Conservation (phyloP, 2,113 vertebrate species). For the Alexandromys fortis region DNA sequence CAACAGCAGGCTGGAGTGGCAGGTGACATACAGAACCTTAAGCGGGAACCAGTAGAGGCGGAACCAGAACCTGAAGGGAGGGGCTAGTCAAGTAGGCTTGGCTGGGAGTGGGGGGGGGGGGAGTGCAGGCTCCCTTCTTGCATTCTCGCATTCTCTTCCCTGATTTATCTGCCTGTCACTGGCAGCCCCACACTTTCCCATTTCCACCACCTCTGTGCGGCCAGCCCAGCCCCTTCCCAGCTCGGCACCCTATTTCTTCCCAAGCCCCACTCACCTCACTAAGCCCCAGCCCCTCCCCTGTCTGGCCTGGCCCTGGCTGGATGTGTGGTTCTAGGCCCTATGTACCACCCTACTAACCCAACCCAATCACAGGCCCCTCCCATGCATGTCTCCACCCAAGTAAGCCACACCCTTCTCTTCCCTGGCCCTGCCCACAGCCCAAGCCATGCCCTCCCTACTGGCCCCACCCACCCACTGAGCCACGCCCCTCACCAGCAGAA, state of each 20-base stretch:
- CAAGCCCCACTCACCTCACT: too few relatives aligned
- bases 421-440: background rate
- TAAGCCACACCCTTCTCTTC: background rate
- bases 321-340: background rate
- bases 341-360: background rate
- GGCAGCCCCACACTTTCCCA: background rate
- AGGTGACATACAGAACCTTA: slow-evolving; percentile 95
- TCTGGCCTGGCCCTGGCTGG: background rate
- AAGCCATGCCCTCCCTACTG: background rate
- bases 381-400: too few relatives aligned
- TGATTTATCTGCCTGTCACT: background rate
- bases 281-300: background rate
- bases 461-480: too few relatives aligned
- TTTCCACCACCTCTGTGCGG: background rate
- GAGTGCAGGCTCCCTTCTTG: too few relatives aligned
- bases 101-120: fast-evolving
- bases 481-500: slow-evolving; percentile 89
- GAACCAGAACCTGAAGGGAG: slow-evolving; percentile 95
- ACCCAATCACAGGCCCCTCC: background rate
- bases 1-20: slow-evolving; percentile 90
- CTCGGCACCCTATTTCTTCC: background rate
- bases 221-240: too few relatives aligned
- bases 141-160: background rate
- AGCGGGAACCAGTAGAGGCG: slow-evolving; percentile 99
- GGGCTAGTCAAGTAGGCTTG: too few relatives aligned